These are phyloP conservation scores for Dioctria linearis DNA, from an alignment of 2,888 invertebrate species.

Conservation along the genomic window DNA sequence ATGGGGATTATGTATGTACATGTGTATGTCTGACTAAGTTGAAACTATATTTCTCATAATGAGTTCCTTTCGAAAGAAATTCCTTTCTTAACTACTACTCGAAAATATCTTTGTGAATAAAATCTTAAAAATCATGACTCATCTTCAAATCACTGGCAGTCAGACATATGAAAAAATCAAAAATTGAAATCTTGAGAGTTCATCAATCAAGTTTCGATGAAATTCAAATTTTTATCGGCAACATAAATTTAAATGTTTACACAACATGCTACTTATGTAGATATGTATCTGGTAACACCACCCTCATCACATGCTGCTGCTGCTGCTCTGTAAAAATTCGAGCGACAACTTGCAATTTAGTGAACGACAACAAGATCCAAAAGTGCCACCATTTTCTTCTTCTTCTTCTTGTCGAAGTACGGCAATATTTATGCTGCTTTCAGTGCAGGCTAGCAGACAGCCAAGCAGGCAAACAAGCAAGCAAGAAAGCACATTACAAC, in stretches of 20 bases:
- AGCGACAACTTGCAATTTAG: constrained; percentile 1
- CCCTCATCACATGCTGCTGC: not conserved
- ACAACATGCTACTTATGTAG: not conserved
- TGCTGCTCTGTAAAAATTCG: constrained; percentile 8
- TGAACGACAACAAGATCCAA: too few species aligned
- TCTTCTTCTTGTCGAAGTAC: too few species aligned
- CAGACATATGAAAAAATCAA: too few species aligned
- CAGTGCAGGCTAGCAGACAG: not conserved
- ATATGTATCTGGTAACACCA: constrained; percentile 17
- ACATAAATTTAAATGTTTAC: not conserved
- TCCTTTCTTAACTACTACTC: too few species aligned
- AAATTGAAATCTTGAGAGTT: not conserved
- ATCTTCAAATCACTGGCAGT: too few species aligned
- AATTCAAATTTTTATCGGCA: constrained; percentile 17
- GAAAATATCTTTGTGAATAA: too few species aligned
- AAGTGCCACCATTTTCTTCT: too few species aligned
- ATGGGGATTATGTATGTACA: too few species aligned
- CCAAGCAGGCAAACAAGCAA: not conserved
- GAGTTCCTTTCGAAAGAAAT: too few species aligned
- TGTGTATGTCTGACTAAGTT: too few species aligned
- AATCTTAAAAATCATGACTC: too few species aligned
- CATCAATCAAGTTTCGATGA: constrained; percentile 27
- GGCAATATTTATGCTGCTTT: not conserved
- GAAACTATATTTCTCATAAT: too few species aligned
- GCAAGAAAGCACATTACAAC: not conserved